Evolutionary conservation across 2,113 vertebrate species (phyloP), one percentile per base, ranked within the genome.

Genomic region (Polypterus senegalus): DNA sequence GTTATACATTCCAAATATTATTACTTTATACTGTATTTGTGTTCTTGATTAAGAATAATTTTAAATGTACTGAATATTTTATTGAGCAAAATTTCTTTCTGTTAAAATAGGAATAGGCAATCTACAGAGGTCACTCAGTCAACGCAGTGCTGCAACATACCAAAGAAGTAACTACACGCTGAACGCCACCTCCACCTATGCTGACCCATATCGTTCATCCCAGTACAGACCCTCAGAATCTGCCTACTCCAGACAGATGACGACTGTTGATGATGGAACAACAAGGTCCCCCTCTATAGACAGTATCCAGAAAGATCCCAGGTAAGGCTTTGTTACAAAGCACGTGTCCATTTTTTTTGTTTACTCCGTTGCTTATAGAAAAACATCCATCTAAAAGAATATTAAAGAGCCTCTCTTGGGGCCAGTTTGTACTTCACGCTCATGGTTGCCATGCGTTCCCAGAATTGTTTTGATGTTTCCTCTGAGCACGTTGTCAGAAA

Each of bases 291-390:
- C 93, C 0, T 97, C 95, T 52, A 90, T 97, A 70, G 94, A 98
- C 85, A 97, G 94, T 83, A 97, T 98, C 63, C 95, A 97, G 77
- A 98, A 98, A 48, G 93, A 98, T 76, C 93, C 94, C 70, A 95
- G 94, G 95, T 89, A 86, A 77, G 83, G 5, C 48, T 55, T 4
- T 27, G 3, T 51, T 61, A 27, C 27, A 27, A 27, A 27, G 27
- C 27, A 27, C 2, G 27, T 27, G 27, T 27, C 27, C 27, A 27
- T 27, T 27, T 27, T 27, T 27, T 27, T 27, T 27, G 27, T 27
- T 27, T 27, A 27, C 27, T 27, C 27, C 1, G 27, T 27, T 27
- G 27, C 27, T 27, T 27, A 27, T 27, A 27, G 27, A 27, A 27
- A 27, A 27, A 27, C 27, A 2, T 27, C 27, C 27, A 27, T 27